Base-by-base conservation (phyloP, 2,888 invertebrate species). In the Operophtera brumata region DNA sequence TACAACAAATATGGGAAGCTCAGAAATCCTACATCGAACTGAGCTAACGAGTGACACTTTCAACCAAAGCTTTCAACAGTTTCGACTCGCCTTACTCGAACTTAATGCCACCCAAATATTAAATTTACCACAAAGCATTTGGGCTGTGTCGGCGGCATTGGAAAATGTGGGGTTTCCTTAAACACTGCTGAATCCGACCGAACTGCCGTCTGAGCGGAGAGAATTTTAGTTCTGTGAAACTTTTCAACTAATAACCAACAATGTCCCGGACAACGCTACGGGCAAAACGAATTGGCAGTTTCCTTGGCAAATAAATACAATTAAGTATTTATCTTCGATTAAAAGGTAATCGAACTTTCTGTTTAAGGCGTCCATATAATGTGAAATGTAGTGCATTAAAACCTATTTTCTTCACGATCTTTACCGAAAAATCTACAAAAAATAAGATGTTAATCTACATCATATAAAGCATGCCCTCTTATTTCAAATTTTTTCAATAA, bases 221-320 rank as follows among this genome's bases (percentile, higher is more conserved):
- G n/a, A 34, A 41, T 42, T 41, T 48, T 37, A 36, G 43, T 43
- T 28, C 14, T 10, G 10, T 9, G 26, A 8, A 48, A 48, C 26
- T 35, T 41, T 26, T n/a, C 35, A 26, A 42, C n/a, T 41, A 36
- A 46, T 37, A n/a, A 30, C 14, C 9, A 41, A 41, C 28, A 41
- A 36, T 36, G 20, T 44, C n/a, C 11, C n/a, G 11, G 11, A 30
- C 34, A 14, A n/a, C 10, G n/a, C n/a, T 30, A 13, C 30, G n/a
- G n/a, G n/a, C n/a, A n/a, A n/a, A n/a, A n/a, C n/a, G n/a, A 20
- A 32, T 39, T 26, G 8, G 14, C 30, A 20, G 13, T 42, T 25
- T 14, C 8, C n/a, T 42, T 41, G 40, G 13, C 36, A 28, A 12
- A 35, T 26, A 28, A 12, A 35, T 26, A 28, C 44, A 35, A 42